Conservation (phyloP, 64 coral and sea anemone species). For the Montipora sp. region DNA sequence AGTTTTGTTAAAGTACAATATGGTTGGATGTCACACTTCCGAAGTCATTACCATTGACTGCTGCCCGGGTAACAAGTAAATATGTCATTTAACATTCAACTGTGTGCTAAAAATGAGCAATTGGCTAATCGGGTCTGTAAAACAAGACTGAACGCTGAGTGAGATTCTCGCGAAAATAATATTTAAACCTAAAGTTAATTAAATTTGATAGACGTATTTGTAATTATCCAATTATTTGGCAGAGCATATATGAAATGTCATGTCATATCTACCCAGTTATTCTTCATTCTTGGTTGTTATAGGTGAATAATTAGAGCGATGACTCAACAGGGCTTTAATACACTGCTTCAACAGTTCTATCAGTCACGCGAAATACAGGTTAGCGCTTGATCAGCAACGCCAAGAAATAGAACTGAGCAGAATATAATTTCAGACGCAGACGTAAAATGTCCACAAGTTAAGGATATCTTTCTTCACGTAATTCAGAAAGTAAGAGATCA, state of each 20-base stretch:
- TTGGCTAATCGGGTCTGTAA: background rate
- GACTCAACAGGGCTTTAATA: background rate
- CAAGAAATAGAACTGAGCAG: background rate
- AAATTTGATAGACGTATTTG: background rate
- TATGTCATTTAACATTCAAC: constrained; percentile 33
- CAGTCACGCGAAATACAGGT: background rate
- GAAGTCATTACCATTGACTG: constrained; percentile 4
- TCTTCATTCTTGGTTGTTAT: background rate
- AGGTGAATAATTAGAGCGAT: background rate
- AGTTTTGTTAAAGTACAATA: background rate
- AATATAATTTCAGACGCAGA: background rate
- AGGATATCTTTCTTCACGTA: too few relatives aligned
- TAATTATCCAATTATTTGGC: too few relatives aligned
- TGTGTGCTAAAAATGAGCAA: constrained; percentile 2
- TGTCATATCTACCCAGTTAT: background rate
- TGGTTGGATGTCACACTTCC: background rate
- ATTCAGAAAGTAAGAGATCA: too few relatives aligned
- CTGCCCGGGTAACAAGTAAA: constrained; percentile 21
- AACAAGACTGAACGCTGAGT: too few relatives aligned
- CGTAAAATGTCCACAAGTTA: too few relatives aligned
- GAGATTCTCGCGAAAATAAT: background rate
- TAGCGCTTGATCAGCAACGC: background rate
- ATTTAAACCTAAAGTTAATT: background rate
- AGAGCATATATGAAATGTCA: background rate
- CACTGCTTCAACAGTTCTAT: background rate